Evolutionary conservation across 2,113 vertebrate genomes (phyloP).

Genomic region (Hydrochoerus hydrochaeris): DNA sequence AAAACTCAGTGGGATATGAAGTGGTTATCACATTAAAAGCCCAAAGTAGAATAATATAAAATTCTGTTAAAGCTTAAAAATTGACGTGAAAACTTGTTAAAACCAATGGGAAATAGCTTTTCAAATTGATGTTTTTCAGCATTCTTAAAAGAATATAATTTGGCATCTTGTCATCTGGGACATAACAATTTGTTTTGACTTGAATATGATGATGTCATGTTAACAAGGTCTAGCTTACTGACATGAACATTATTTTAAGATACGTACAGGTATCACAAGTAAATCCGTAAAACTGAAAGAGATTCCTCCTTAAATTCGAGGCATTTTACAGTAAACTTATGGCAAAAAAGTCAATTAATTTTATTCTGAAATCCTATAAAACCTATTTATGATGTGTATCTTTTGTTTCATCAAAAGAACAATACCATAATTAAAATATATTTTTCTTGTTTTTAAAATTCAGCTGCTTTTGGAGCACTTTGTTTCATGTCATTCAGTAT

Average conservation of each 20-base stretch:
- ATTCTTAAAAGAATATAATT: not conserved
- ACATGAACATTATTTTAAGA: conserved; percentile 9
- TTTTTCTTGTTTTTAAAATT: not conserved
- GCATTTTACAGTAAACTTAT: conserved; percentile 26
- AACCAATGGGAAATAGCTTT: not conserved
- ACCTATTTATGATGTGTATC: not conserved
- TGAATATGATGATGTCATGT: not conserved
- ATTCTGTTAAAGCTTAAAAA: conserved; percentile 8
- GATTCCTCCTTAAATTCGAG: not conserved
- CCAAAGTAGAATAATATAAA: conserved; percentile 24
- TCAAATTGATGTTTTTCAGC: not conserved
- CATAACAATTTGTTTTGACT: not conserved
- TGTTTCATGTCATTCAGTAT: not conserved
- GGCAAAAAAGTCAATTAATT: not conserved
- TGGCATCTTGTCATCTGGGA: not conserved
- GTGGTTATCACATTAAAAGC: conserved; percentile 13
- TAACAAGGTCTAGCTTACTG: not conserved
- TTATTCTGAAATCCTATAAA: not conserved
- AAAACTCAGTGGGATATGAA: conserved; percentile 46
- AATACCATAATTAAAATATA: not conserved
- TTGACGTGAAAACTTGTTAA: not conserved
- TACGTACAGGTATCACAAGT: not conserved
- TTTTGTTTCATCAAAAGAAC: conserved; percentile 24
- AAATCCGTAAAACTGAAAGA: not conserved
- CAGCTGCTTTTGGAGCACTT: not conserved